phyloP scores from a whole-genome alignment of 2,888 invertebrate genomes.

The Conistra vaccinii region DNA sequence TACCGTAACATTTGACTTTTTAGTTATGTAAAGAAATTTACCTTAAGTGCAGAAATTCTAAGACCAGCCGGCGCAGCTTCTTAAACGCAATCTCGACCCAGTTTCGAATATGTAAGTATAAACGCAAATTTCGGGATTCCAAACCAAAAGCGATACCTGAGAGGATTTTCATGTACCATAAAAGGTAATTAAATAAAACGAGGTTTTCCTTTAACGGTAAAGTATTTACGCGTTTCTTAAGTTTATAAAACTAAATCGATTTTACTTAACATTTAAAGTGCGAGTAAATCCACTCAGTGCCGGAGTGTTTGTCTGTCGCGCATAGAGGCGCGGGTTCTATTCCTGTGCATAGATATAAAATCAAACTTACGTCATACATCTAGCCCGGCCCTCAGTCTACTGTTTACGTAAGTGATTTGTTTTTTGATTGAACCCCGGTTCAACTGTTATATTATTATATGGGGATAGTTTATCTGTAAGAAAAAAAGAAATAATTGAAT shows the following conservation, averaged over 20 bases:
- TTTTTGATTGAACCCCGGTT: too few relatives aligned
- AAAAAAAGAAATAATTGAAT: too few relatives aligned
- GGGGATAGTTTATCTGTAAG: too few relatives aligned
- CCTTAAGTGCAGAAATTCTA: constrained; percentile 20
- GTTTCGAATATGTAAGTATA: constrained; percentile 28
- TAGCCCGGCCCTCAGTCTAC: constrained; percentile 28
- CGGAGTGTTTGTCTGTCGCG: constrained; percentile 20
- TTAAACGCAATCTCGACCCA: constrained; percentile 41
- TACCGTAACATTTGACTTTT: constrained; percentile 37
- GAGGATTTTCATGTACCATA: constrained; percentile 33
- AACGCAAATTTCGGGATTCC: constrained; percentile 52
- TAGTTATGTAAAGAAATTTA: constrained; percentile 17
- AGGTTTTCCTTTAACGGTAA: constrained; percentile 41
- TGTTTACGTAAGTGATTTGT: constrained; percentile 43
- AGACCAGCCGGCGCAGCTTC: constrained; percentile 6
- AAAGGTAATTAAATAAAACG: constrained; percentile 42
- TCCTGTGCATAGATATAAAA: constrained; percentile 46
- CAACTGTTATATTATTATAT: too few relatives aligned
- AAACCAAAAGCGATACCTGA: constrained; percentile 22
- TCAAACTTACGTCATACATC: constrained; percentile 36
- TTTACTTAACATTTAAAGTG: constrained; percentile 26
- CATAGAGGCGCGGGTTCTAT: constrained; percentile 33
- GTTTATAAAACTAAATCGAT: constrained; percentile 20
- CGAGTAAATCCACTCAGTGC: neutral
- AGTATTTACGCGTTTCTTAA: constrained; percentile 42